These are phyloP conservation scores for Synanthedon tipuliformis DNA, from an alignment of 2,888 invertebrate genomes.

Conservation along the genomic window DNA sequence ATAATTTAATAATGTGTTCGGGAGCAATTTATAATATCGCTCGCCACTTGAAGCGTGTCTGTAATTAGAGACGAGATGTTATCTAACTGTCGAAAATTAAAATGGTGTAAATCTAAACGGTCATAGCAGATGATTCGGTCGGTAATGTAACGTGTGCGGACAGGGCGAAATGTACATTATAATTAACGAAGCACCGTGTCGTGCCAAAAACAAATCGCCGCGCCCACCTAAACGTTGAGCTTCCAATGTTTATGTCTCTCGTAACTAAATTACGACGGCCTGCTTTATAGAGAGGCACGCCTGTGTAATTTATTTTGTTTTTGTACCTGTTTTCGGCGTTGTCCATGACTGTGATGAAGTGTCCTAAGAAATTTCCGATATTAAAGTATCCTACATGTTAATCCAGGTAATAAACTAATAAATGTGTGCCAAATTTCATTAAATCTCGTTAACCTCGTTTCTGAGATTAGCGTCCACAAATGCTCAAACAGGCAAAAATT, in stretches of 20 bases:
- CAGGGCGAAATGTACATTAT: slow-evolving; percentile 18
- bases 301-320: background rate
- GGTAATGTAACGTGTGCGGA: slow-evolving; percentile 18
- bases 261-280: background rate
- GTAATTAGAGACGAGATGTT: too few species aligned
- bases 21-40: background rate
- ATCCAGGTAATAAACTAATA: too few species aligned
- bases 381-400: too few species aligned
- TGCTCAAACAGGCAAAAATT: too few species aligned
- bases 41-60: background rate
- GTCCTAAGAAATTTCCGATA: too few species aligned
- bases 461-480: too few species aligned
- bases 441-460: too few species aligned
- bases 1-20: background rate
- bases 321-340: too few species aligned
- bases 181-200: slow-evolving; percentile 13
- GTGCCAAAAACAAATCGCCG: slow-evolving; percentile 10
- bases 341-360: too few species aligned
- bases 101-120: background rate
- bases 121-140: slow-evolving; percentile 13
- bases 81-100: background rate
- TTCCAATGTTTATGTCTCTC: background rate
- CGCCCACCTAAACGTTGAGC: slow-evolving; percentile 6
- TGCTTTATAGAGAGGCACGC: background rate
- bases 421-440: too few species aligned